Base-by-base conservation (phyloP, 2,113 vertebrate species). In the Oreotrochilus melanogaster region DNA sequence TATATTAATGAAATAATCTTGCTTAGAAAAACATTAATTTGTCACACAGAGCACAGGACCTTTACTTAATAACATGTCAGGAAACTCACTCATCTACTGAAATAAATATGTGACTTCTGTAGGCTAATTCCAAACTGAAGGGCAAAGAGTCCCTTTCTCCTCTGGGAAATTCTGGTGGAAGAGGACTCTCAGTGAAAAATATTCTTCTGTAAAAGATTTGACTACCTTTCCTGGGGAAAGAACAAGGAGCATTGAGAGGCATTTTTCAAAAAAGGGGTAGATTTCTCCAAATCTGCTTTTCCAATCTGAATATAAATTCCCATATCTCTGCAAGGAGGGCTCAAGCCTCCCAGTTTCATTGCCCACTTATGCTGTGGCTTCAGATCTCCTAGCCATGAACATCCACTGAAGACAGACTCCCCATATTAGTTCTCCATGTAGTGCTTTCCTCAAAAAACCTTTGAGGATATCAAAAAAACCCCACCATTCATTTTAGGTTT, bases 1-100 rank as follows among this genome's bases (percentile, higher is more conserved):
- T 93, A 64, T 11, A 75, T 69, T 78, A 51, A 91, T 72, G 14
- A 79, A 96, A 82, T 69, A 78, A 78, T 65, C 14, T 82, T 82
- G 8, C 18, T 95, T 78, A 50, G 17, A 9, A 69, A 79, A 89
- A 75, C 3, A 75, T 78, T 53, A 79, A 72, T 64, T 89, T 13
- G 53, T 61, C 30, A 74, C 22, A 64, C 10, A 72, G 45, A 85
- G 16, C 30, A 10, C 27, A 67, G 74, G 43, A 78, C 8, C 8
- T 71, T 74, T 47, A 50, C 11, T 84, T 80, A 48, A 2, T 28
- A 23, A 30, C 2, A 10, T 39, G 3, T 69, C 22, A 75, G 53
- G 27, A 91, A 95, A 58, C 11, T 24, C 18, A 57, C 1, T 21
- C 10, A n/a, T 62, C 23, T 66, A 7, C 27, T 78, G 73, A 81